Base-by-base conservation (phyloP, 2,888 invertebrate genomes). In the Acanthosepion pharaonis region DNA sequence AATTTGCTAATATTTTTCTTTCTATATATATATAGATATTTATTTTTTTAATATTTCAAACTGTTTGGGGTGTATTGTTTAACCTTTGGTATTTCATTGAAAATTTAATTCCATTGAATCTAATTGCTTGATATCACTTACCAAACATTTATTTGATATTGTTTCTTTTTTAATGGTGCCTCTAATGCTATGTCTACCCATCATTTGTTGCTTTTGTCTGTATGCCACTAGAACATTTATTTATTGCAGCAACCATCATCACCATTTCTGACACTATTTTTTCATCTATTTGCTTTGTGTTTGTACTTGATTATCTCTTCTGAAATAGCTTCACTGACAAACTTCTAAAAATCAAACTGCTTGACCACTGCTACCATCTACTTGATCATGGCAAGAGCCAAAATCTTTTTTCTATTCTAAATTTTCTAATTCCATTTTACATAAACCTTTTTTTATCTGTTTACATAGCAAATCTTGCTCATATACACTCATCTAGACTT, bases 191-290 rank as follows among this genome's bases (percentile, higher is more conserved):
- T 64, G 78, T 78, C 2, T 78, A 78, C n/a, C 78, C 11, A 78
- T 78, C 33, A 78, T 78, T 78, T 78, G 78, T 78, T 78, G 78
- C 78, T 78, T 78, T 33, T 78, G 78, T 78, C 78, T 78, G n/a
- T 78, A 59, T 78, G 78, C 78, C n/a, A 78, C n/a, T 78, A n/a
- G n/a, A 11, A 3, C n/a, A 15, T 78, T 42, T 78, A 78, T 78
- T 78, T n/a, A n/a, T 78, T 78, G n/a, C n/a, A 78, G 78, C 15
- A 78, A 33, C 11, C n/a, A 78, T 78, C n/a, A 78, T 78, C n/a
- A n/a, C 78, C 78, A 78, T 78, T 78, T 78, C 33, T 78, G n/a
- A 18, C n/a, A 78, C n/a, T n/a, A 78, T 78, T n/a, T 78, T 78
- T 42, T 42, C 42, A 23, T 78, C 78, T 78, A 78, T 78, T 78